A percentile compares a stretch with the other conserved stretches of the same genome.
Conservation (phyloP, 1,140 invertebrate genomes). For the Drosophila mauritiana region DNA sequence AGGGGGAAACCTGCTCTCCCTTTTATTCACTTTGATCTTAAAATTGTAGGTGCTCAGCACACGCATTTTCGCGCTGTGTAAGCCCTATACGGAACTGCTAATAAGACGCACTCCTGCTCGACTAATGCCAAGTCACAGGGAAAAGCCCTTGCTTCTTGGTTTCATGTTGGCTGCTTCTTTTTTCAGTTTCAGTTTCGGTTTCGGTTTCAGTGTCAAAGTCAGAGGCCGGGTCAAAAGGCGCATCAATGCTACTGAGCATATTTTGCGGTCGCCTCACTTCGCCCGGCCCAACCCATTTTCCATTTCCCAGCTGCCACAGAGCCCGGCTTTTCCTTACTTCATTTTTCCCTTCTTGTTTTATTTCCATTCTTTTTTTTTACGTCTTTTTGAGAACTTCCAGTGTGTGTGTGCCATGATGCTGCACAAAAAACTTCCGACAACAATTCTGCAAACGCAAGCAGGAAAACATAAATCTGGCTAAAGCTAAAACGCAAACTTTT, state of each 20-base stretch:
- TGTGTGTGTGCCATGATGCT: slow-evolving; percentile 71
- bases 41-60: too few relatives aligned
- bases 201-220: slow-evolving; percentile 27
- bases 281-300: slow-evolving; percentile 3
- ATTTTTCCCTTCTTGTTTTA: slow-evolving; percentile 4
- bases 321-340: slow-evolving; percentile 18
- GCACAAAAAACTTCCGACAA: slow-evolving; percentile 82
- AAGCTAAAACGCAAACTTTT: slow-evolving; percentile 82
- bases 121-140: slow-evolving; percentile 47
- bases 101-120: slow-evolving; percentile 28
- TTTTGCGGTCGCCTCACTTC: slow-evolving; percentile 41
- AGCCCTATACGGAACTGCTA: slow-evolving; percentile 7
- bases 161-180: not conserved
- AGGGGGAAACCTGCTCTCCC: not conserved
- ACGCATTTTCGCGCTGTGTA: slow-evolving; percentile 2
- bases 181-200: slow-evolving; percentile 15
- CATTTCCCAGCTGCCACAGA: slow-evolving; percentile 33
- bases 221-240: slow-evolving; percentile 59
- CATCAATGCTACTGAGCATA: slow-evolving; percentile 66
- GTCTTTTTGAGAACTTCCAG: slow-evolving; percentile 56
- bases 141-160: slow-evolving; percentile 28
- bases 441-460: slow-evolving; percentile 82
- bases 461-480: slow-evolving; percentile 82
- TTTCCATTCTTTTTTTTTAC: slow-evolving; percentile 9
- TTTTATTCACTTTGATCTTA: not conserved